These are phyloP conservation scores for Geotrypetes seraphini DNA, from an alignment of 2,797 vertebrate species.

Conservation along the genomic window DNA sequence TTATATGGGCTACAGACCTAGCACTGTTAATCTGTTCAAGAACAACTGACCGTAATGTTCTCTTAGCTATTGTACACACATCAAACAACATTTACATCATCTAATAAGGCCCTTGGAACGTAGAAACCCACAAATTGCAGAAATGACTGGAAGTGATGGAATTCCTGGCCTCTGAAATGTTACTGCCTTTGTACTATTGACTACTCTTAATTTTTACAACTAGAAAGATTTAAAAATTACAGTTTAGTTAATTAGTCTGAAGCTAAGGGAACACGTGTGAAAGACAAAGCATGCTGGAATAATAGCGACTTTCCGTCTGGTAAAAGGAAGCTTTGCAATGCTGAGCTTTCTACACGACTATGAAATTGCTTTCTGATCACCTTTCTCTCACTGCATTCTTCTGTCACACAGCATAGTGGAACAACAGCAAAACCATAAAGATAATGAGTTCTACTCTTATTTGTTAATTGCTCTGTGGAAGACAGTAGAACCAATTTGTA, in stretches of 20 bases:
- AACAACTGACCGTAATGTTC: slow-evolving; percentile 55
- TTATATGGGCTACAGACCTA: no score
- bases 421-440: slow-evolving; percentile 64
- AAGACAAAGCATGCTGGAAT: slow-evolving; percentile 50
- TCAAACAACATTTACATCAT: slow-evolving; percentile 19
- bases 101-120: neutral
- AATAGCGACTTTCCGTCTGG: slow-evolving; percentile 69
- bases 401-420: slow-evolving; percentile 65
- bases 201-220: slow-evolving; percentile 25
- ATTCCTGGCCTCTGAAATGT: no score
- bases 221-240: slow-evolving; percentile 34
- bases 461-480: slow-evolving; percentile 35
- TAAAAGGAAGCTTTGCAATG: slow-evolving; percentile 62
- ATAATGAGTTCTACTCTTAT: slow-evolving; percentile 46
- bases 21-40: slow-evolving; percentile 71
- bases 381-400: slow-evolving; percentile 62
- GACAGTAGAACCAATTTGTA: slow-evolving; percentile 20
- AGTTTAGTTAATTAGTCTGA: slow-evolving; percentile 46
- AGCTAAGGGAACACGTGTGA: slow-evolving; percentile 70
- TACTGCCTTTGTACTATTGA: slow-evolving; percentile 16
- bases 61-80: slow-evolving; percentile 55
- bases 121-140: no score
- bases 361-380: slow-evolving; percentile 68
- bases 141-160: slow-evolving; percentile 11
- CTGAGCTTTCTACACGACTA: slow-evolving; percentile 59